Percentiles rank a stretch among this genome's conserved stretches.
Conservation (phyloP, 2,113 vertebrate species). For the Mormyrus iriodes region DNA sequence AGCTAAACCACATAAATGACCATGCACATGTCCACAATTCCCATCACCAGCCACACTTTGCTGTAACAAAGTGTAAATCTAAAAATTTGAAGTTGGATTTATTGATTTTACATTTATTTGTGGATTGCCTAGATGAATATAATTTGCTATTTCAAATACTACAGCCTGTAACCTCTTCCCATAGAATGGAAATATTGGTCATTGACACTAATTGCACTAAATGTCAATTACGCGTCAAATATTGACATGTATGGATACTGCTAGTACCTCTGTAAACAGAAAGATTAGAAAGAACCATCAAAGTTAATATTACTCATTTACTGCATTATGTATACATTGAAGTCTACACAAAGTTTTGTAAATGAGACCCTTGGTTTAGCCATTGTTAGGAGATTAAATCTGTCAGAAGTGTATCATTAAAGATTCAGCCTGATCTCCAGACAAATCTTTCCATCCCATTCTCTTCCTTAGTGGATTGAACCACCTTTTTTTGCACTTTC, state of each 20-base stretch:
- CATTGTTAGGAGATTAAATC: background rate
- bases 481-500: background rate
- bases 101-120: background rate
- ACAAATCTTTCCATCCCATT: background rate
- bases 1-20: background rate
- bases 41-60: background rate
- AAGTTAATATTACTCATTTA: background rate
- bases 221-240: background rate
- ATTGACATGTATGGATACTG: background rate
- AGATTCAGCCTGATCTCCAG: background rate
- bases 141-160: background rate
- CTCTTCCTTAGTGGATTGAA: background rate
- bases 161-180: background rate
- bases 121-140: background rate
- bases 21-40: background rate
- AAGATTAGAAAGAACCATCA: background rate
- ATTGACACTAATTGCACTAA: background rate
- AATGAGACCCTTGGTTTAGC: background rate
- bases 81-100: background rate
- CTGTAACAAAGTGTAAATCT: background rate
- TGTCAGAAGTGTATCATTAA: background rate
- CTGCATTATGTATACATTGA: background rate
- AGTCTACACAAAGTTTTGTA: background rate
- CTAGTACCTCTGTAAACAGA: background rate
- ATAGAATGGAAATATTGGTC: background rate